These are phyloP conservation scores for Archegozetes longisetosus DNA, from an alignment of 1,140 invertebrate genomes.

Conservation along the genomic window DNA sequence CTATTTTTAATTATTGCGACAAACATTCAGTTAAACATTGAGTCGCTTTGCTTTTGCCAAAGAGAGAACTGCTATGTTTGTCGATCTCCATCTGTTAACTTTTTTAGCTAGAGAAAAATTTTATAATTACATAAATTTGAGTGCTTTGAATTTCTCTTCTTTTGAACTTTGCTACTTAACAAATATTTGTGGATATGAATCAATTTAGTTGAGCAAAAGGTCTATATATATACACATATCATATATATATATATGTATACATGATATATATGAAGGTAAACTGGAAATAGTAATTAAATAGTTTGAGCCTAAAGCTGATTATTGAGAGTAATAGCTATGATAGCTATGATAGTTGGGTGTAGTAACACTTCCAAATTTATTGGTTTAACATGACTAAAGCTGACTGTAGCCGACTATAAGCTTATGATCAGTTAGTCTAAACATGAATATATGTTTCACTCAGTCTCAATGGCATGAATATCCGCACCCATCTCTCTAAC, in stretches of 20 bases:
- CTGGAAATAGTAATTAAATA: neutral
- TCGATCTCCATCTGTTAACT: neutral
- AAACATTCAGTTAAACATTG: too few relatives aligned
- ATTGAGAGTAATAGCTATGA: neutral
- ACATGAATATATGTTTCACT: slow-evolving; percentile 5
- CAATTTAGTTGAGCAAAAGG: too few relatives aligned
- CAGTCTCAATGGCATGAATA: slow-evolving; percentile 10
- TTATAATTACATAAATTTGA: neutral
- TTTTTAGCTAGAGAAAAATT: neutral
- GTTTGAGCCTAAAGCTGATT: neutral
- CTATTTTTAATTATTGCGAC: neutral
- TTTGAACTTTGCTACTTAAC: too few relatives aligned
- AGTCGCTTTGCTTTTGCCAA: too few relatives aligned
- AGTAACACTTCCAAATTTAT: neutral
- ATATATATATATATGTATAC: neutral
- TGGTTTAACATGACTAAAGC: neutral
- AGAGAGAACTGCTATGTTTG: neutral
- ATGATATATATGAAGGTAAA: neutral
- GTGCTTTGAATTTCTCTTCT: too few relatives aligned
- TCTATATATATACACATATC: neutral
- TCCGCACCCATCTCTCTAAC: neutral
- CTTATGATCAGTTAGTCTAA: neutral
- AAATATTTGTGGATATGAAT: neutral
- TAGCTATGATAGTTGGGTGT: neutral
- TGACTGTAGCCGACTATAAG: neutral